Conservation (phyloP, 2,888 invertebrate species). For the Chorisops tibialis region DNA sequence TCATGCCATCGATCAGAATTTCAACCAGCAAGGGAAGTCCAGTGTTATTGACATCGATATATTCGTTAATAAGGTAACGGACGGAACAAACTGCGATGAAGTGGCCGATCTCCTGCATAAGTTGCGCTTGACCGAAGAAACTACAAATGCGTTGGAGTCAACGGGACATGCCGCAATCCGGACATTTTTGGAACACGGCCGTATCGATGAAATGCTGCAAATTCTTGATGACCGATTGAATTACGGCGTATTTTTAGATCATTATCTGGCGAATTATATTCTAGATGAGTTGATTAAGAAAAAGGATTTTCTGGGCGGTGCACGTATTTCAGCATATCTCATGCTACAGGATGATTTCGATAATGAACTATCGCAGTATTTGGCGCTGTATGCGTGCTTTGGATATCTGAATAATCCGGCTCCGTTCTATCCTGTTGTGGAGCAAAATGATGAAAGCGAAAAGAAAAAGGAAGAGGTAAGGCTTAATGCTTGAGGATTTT, state of each 20-base stretch:
- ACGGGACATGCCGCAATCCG: conserved; percentile 79
- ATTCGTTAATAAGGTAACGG: conserved; percentile 66
- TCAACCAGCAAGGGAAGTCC: conserved; percentile 59
- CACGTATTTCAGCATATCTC: conserved; percentile 70
- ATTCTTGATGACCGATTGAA: conserved; percentile 77
- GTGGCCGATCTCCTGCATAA: conserved; percentile 68
- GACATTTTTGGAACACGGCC: conserved; percentile 53
- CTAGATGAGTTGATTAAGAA: conserved; percentile 73
- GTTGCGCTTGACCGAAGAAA: conserved; percentile 68
- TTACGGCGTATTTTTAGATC: conserved; percentile 90
- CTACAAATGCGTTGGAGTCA: conserved; percentile 69
- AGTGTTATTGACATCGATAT: conserved; percentile 81
- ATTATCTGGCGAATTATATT: conserved; percentile 72
- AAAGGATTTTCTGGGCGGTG: conserved; percentile 67
- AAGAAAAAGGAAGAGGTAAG: conserved; percentile 45
- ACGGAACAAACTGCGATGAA: conserved; percentile 63
- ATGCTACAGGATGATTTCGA: conserved; percentile 88
- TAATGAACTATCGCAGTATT: conserved; percentile 64
- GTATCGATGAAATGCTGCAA: conserved; percentile 60
- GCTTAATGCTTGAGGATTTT: neutral
- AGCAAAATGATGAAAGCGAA: conserved; percentile 40
- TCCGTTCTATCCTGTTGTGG: conserved; percentile 34
- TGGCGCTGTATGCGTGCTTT: conserved; percentile 73
- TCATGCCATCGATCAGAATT: conserved; percentile 65
- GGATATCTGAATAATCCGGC: conserved; percentile 60